Conservation (phyloP, 1,140 invertebrate genomes). For the Ostrea denselamellosa region DNA sequence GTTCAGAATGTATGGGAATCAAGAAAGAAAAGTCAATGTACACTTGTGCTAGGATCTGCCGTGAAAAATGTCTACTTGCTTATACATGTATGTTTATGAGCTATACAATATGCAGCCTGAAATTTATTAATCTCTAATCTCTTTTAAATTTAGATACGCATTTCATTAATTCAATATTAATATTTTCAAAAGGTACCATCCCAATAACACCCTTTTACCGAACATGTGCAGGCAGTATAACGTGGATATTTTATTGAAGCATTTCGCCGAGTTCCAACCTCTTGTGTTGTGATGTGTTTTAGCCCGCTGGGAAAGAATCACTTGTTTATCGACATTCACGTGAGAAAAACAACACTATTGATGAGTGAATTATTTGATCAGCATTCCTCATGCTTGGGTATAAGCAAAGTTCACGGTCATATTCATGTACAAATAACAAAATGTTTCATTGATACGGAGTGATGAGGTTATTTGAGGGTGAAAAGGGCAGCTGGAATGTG, state of each 20-base stretch:
- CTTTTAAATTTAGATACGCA: too few relatives aligned
- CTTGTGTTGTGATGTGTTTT: not conserved
- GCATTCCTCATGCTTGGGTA: not conserved
- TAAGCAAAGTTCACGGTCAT: slow-evolving; percentile 20
- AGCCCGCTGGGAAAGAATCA: not conserved
- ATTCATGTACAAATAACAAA: not conserved
- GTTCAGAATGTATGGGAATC: too few relatives aligned
- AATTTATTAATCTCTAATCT: too few relatives aligned
- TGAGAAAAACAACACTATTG: slow-evolving; percentile 17
- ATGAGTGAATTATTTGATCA: slow-evolving; percentile 14
- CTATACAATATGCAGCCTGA: too few relatives aligned
- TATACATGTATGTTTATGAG: too few relatives aligned
- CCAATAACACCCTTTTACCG: too few relatives aligned
- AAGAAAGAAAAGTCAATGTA: too few relatives aligned
- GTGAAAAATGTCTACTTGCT: too few relatives aligned
- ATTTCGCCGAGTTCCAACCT: not conserved
- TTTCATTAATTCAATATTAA: too few relatives aligned
- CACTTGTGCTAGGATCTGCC: too few relatives aligned
- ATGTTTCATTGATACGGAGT: not conserved
- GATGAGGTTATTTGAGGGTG: not conserved
- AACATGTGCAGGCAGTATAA: too few relatives aligned
- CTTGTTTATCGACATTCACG: not conserved
- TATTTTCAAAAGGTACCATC: too few relatives aligned
- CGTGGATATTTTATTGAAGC: not conserved
- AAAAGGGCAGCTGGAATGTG: not conserved